Base-by-base conservation (phyloP, 64 coral and sea anemone genomes). In the Stylophora pistillata region DNA sequence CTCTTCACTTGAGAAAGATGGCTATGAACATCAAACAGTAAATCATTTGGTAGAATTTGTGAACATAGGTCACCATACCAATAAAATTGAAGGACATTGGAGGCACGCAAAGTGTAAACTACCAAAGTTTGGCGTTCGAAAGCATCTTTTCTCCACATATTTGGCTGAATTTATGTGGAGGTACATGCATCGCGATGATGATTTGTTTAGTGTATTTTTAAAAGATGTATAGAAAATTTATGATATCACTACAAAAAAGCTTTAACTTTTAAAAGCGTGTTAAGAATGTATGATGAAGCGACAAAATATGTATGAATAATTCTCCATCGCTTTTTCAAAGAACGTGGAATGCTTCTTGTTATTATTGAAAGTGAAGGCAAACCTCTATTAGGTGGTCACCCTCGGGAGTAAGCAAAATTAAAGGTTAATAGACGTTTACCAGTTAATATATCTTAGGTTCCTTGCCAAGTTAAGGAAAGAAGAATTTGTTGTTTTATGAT, bases 61-160 rank as follows among this genome's bases (percentile, higher is more conserved):
- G 30, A 90, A 90, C 30, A 77, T 53, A 9, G 78, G 88, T 5
- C 66, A 90, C 30, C 61, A 71, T 33, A 90, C 87, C 3, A 89
- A 89, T 21, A 78, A 77, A 89, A 89, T 89, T 11, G 73, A 78
- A 76, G 87, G 87, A 25, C 87, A 89, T 29, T 89, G 87, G 87
- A 74, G 73, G 23, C 87, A 78, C 30, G 73, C 65, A 12, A 89
- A 89, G 27, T 32, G 55, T 56, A 75, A 87, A 87, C 10, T 87
- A 53, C 85, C 85, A 23, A 20, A 32, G 15, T 87, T 87, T 74
- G 85, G 85, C 41, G 72, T 87, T 4, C 74, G 71, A 31, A 87
- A 87, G 20, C 55, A 87, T 26, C 34, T 55, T 23, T 74, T 74
- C 55, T 87, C 85, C 1, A 74, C 85, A 15, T 72, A 87, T 25